These are phyloP conservation scores for Ligdia adustata DNA, from an alignment of 2,888 invertebrate species.

Conservation along the genomic window DNA sequence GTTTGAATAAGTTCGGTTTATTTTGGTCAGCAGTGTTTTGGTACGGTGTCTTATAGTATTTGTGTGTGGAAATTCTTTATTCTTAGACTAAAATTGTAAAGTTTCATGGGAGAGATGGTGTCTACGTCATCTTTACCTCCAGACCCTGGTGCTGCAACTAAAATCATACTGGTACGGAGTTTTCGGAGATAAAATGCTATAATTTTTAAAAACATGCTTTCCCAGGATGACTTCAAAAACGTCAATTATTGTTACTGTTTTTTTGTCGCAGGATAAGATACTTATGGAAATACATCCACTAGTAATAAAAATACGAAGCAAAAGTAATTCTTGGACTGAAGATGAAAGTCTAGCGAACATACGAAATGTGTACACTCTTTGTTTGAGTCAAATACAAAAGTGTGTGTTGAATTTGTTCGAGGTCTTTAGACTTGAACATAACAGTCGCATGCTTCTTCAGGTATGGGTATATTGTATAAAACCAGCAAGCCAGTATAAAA, in stretches of 20 bases:
- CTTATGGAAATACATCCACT: constrained; percentile 57
- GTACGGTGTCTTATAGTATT: too few relatives aligned
- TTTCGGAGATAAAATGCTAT: too few relatives aligned
- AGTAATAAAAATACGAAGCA: constrained; percentile 50
- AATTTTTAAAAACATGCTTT: too few relatives aligned
- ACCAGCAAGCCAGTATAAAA: too few relatives aligned
- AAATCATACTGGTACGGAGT: constrained; percentile 54
- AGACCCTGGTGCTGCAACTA: constrained; percentile 52
- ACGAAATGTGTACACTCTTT: constrained; percentile 60
- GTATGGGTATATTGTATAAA: too few relatives aligned
- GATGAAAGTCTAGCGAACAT: constrained; percentile 45
- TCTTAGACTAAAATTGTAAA: too few relatives aligned
- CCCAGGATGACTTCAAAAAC: too few relatives aligned
- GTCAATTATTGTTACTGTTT: neutral
- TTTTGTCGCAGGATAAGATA: constrained; percentile 56
- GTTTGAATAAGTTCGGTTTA: too few relatives aligned
- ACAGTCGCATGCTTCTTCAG: constrained; percentile 49
- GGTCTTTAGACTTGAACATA: constrained; percentile 65
- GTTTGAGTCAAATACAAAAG: constrained; percentile 73
- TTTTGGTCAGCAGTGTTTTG: too few relatives aligned
- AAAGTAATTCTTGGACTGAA: constrained; percentile 41
- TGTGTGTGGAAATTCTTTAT: too few relatives aligned
- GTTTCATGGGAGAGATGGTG: neutral
- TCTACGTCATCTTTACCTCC: constrained; percentile 39
- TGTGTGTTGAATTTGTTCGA: constrained; percentile 64